These are phyloP conservation scores for Hyphantria cunea DNA, from an alignment of 1,140 invertebrate species.

Conservation along the genomic window DNA sequence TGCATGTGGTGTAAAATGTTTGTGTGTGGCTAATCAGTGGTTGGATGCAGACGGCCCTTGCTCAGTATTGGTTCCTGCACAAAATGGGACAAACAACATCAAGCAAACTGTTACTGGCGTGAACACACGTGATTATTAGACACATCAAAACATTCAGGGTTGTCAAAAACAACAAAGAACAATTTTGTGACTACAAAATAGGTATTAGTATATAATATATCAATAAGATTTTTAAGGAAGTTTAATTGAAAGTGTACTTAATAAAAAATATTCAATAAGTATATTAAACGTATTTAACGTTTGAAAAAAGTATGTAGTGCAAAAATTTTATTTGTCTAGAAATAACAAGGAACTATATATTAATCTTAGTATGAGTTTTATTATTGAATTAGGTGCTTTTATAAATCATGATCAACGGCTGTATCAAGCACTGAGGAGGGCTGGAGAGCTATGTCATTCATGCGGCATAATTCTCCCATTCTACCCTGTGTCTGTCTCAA, in stretches of 20 bases:
- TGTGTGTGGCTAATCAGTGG: constrained; percentile 56
- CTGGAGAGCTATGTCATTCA: no score
- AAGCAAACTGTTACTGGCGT: constrained; percentile 70
- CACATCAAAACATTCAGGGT: constrained; percentile 40
- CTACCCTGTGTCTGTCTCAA: no score
- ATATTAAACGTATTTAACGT: background rate
- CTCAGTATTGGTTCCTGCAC: constrained; percentile 70
- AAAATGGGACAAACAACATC: constrained; percentile 63
- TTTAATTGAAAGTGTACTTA: background rate
- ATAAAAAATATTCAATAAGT: background rate
- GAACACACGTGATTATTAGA: constrained; percentile 70
- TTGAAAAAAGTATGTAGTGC: background rate
- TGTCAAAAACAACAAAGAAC: constrained; percentile 17
- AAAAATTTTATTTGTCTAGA: no score
- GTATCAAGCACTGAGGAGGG: no score
- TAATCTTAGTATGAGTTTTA: no score
- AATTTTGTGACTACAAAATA: constrained; percentile 3
- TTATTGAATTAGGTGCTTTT: no score
- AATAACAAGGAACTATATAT: no score
- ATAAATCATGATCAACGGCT: no score
- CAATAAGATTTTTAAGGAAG: no score
- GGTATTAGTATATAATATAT: background rate
- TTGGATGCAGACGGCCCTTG: constrained; percentile 60
- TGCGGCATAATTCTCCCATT: no score
- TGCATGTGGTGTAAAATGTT: constrained; percentile 10